phyloP scores from a whole-genome alignment of 2,113 vertebrate genomes.

The Leucoraja erinaceus region DNA sequence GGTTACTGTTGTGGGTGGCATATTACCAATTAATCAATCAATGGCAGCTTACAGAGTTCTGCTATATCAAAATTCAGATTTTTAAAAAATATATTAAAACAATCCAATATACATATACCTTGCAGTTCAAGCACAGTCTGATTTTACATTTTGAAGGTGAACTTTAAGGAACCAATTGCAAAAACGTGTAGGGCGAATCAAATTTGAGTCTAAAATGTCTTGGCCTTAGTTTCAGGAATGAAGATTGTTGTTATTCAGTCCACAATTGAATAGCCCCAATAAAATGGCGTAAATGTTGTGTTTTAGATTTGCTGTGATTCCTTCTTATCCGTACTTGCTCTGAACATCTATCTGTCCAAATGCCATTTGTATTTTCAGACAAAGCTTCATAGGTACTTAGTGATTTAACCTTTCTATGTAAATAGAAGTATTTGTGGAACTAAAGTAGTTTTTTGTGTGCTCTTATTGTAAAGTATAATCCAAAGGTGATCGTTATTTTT shows the following conservation, averaged over 20 bases:
- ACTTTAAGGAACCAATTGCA: not conserved
- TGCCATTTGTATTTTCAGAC: not conserved
- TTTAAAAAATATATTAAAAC: not conserved
- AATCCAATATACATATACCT: not conserved
- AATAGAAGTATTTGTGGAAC: not conserved
- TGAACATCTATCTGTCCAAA: not conserved
- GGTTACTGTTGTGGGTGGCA: not conserved
- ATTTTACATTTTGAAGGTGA: not conserved
- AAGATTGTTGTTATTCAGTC: not conserved
- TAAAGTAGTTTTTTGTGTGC: constrained; percentile 6
- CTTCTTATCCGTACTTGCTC: not conserved
- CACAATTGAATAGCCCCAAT: not conserved
- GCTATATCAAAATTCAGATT: not conserved
- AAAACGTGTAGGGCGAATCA: not conserved
- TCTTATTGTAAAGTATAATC: not conserved
- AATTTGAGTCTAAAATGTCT: not conserved
- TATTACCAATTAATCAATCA: not conserved
- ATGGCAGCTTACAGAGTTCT: not conserved
- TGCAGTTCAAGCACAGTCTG: not conserved
- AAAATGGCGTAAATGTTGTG: not conserved
- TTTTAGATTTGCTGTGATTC: not conserved
- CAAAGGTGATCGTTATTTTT: not conserved
- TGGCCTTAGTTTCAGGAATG: not conserved
- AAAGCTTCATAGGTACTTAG: not conserved
- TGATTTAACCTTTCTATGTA: not conserved